phyloP scores from a whole-genome alignment of 2,888 invertebrate genomes.

The Phyllotreta striolata region DNA sequence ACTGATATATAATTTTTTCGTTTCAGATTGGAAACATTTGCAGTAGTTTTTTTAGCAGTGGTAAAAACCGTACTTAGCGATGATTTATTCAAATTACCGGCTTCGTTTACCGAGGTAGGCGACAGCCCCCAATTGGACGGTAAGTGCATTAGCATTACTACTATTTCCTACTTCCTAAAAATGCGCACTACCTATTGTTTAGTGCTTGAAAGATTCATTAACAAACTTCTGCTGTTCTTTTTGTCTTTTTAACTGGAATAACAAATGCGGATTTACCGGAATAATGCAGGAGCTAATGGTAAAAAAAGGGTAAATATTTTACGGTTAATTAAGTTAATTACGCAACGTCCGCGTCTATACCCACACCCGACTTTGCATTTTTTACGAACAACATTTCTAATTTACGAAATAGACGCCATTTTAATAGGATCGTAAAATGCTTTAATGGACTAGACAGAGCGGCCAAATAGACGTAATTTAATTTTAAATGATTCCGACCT shows the following conservation, averaged over 20 bases:
- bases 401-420: neutral
- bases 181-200: too few species aligned
- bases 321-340: too few species aligned
- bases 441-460: constrained; percentile 9
- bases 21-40: constrained; percentile 44
- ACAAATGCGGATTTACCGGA: too few species aligned
- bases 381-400: too few species aligned
- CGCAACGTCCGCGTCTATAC: too few species aligned
- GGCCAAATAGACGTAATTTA: constrained; percentile 6
- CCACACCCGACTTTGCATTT: too few species aligned
- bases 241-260: too few species aligned
- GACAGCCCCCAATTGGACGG: constrained; percentile 43
- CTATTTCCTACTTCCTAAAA: too few species aligned
- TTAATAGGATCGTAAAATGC: constrained; percentile 7
- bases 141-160: constrained; percentile 36
- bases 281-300: too few species aligned
- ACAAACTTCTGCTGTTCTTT: too few species aligned
- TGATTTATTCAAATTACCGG: constrained; percentile 47
- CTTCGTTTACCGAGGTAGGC: constrained; percentile 48
- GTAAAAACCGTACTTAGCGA: constrained; percentile 43
- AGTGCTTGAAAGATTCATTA: too few species aligned
- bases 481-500: constrained; percentile 10
- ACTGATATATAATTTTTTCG: constrained; percentile 22
- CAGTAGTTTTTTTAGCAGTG: constrained; percentile 37
- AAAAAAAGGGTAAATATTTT: too few species aligned